A percentile compares a stretch with the other conserved stretches of the same genome.
These are phyloP conservation scores for Notolepis coatsorum DNA, from an alignment of 2,797 vertebrate genomes.

Conservation along the genomic window DNA sequence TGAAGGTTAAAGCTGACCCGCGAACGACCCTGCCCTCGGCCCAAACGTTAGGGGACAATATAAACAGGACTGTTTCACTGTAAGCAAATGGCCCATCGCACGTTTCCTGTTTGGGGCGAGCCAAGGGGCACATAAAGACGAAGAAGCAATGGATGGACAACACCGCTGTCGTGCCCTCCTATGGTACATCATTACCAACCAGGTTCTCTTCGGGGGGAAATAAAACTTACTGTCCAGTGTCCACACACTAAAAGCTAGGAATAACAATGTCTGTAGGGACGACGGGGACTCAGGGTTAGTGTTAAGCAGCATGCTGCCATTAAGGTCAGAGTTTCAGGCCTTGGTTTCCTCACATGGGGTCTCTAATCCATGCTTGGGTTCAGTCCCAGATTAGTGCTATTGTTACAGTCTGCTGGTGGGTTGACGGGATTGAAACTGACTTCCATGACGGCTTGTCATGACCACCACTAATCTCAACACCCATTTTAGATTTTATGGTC, in stretches of 20 bases:
- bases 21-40: conserved; percentile 13
- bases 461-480: conserved; percentile 67
- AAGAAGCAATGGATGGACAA: conserved; percentile 19
- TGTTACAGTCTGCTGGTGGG: conserved; percentile 70
- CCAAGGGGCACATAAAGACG: conserved; percentile 6
- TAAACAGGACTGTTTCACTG: conserved; percentile 43
- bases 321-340: conserved; percentile 65
- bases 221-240: conserved; percentile 3
- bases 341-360: conserved; percentile 75
- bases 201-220: background rate
- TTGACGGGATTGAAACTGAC: conserved; percentile 70
- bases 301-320: conserved; percentile 56
- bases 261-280: conserved; percentile 27
- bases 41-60: conserved; percentile 19
- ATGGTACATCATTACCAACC: background rate
- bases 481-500: conserved; percentile 57
- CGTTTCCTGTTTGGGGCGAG: conserved; percentile 38
- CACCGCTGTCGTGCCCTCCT: conserved; percentile 24
- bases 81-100: conserved; percentile 13
- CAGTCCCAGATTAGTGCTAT: conserved; percentile 74
- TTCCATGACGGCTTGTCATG: conserved; percentile 67
- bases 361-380: conserved; percentile 68
- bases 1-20: conserved; percentile 16
- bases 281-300: conserved; percentile 31
- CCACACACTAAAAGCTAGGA: conserved; percentile 15